phyloP scores from a whole-genome alignment of 2,888 invertebrate species.

The Drosophila colorata region DNA sequence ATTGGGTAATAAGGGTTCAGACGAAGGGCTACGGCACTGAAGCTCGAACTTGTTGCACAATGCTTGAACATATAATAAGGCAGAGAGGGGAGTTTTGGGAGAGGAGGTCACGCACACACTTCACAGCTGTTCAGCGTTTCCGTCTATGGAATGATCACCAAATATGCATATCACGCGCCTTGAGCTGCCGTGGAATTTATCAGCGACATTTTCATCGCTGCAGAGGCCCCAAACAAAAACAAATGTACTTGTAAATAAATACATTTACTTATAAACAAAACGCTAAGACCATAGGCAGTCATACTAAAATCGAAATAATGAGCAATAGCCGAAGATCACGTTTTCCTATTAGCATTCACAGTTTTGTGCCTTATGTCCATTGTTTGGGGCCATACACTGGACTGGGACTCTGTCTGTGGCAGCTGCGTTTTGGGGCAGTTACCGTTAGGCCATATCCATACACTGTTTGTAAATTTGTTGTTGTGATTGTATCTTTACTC shows the following conservation, averaged over 20 bases:
- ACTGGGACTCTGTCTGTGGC: conserved; percentile 28
- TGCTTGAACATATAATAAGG: conserved; percentile 15
- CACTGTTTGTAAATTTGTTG: conserved; percentile 1
- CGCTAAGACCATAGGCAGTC: conserved; percentile 46
- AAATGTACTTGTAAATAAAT: neutral
- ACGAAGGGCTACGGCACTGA: conserved; percentile 11
- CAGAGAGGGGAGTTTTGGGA: neutral
- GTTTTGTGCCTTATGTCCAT: conserved; percentile 52
- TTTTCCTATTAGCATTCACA: conserved; percentile 73
- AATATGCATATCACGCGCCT: conserved; percentile 67
- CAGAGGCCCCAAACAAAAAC: conserved; percentile 1
- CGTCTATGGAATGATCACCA: conserved; percentile 58
- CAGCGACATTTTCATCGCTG: conserved; percentile 58
- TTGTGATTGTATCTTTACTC: conserved; percentile 25
- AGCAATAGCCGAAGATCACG: conserved; percentile 69
- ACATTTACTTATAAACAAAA: conserved; percentile 11
- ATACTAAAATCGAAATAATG: conserved; percentile 64
- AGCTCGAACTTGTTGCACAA: conserved; percentile 58
- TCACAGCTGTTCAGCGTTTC: conserved; percentile 62
- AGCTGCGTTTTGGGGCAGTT: conserved; percentile 31
- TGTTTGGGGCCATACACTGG: conserved; percentile 36
- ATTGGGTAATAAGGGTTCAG: conserved; percentile 35
- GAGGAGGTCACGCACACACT: conserved; percentile 8
- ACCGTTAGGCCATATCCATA: conserved; percentile 52
- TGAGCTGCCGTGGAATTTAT: conserved; percentile 61